Evolutionary conservation across 2,797 vertebrate genomes (phyloP).

Genomic region (Crenuchus spilurus): DNA sequence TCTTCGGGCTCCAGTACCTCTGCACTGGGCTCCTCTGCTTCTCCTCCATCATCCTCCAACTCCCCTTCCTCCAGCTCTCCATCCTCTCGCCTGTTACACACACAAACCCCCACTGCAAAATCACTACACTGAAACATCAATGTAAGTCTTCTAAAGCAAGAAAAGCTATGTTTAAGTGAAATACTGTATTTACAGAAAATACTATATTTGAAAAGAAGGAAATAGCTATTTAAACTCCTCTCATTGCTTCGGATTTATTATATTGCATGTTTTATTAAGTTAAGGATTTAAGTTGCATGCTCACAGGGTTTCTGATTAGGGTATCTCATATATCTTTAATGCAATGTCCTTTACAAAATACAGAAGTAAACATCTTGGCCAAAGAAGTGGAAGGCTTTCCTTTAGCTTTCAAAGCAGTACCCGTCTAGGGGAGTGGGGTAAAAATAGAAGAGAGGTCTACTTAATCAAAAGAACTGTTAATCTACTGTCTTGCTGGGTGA

Average conservation of each 20-base stretch:
- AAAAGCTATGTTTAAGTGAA: background rate
- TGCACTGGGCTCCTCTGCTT: slow-evolving; percentile 76
- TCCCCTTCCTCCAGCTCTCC: slow-evolving; percentile 94
- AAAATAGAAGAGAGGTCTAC: background rate
- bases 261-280: no score
- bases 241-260: no score
- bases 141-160: background rate
- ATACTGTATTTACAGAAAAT: no score
- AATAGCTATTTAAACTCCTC: no score
- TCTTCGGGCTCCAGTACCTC: slow-evolving; percentile 71
- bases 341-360: no score
- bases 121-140: slow-evolving; percentile 12
- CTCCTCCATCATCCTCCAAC: slow-evolving; percentile 90
- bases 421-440: background rate
- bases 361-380: no score
- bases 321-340: no score
- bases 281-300: no score
- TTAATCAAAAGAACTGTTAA: background rate
- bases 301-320: no score
- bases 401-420: background rate
- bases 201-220: no score
- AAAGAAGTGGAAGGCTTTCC: no score
- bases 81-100: slow-evolving; percentile 81
- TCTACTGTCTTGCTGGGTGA: background rate
- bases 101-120: slow-evolving; percentile 21